Percentiles rank a stretch among this genome's conserved stretches.
These are phyloP conservation scores for Onychorhynchus coronatus DNA, from an alignment of 2,113 vertebrate species.

Conservation along the genomic window DNA sequence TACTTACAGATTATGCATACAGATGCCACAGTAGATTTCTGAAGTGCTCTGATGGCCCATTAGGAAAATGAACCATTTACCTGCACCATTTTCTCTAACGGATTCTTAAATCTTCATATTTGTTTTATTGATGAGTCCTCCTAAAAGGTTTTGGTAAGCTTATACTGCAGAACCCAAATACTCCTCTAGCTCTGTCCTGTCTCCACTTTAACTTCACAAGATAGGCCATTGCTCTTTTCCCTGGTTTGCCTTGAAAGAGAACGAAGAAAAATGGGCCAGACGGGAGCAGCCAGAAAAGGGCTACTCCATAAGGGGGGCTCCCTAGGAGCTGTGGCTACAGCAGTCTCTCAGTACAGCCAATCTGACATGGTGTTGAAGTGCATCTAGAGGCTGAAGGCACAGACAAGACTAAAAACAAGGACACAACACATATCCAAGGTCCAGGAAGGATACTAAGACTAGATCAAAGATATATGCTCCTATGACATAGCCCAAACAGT, in stretches of 20 bases:
- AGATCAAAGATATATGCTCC: rapidly evolving
- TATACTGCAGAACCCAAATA: neutral
- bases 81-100: neutral
- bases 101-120: neutral
- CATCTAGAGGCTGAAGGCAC: neutral
- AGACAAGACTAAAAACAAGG: neutral
- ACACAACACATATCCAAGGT: neutral
- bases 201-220: neutral
- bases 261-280: neutral
- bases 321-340: neutral
- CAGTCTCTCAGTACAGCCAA: neutral
- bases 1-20: neutral
- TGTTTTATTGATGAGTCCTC: neutral
- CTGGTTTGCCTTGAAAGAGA: neutral
- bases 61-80: neutral
- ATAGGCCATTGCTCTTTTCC: neutral
- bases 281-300: neutral
- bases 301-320: rapidly evolving
- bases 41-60: neutral
- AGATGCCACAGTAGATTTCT: neutral
- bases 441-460: neutral
- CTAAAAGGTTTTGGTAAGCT: neutral
- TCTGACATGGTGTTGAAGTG: neutral
- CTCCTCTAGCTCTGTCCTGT: neutral
- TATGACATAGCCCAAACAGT: neutral